Conservation (phyloP, 2,797 vertebrate genomes). For the Ctenochaetus hawaiiensis region DNA sequence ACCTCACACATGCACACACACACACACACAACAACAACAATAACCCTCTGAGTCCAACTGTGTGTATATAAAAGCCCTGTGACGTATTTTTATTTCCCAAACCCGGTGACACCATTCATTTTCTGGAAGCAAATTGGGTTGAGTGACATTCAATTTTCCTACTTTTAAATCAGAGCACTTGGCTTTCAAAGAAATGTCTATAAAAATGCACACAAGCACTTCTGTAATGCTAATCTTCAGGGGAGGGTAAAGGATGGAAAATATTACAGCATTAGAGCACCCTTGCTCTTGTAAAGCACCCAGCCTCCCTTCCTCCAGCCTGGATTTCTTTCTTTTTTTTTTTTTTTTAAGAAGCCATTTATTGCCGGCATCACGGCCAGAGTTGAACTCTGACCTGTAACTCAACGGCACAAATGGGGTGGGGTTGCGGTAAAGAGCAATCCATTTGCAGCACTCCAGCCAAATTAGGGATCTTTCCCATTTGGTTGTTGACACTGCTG, state of each 20-base stretch:
- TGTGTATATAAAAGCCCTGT: slow-evolving; percentile 20
- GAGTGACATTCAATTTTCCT: slow-evolving; percentile 60
- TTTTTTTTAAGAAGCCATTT: slow-evolving; percentile 30
- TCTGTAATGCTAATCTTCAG: slow-evolving; percentile 51
- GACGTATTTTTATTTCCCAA: slow-evolving; percentile 42
- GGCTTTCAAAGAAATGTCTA: slow-evolving; percentile 55
- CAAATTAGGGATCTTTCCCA: slow-evolving; percentile 59
- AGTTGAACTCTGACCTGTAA: slow-evolving; percentile 76
- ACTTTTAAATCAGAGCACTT: slow-evolving; percentile 25
- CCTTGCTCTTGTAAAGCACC: slow-evolving; percentile 35
- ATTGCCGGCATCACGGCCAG: slow-evolving; percentile 47
- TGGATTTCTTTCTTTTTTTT: slow-evolving; percentile 16
- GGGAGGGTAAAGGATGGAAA: slow-evolving; percentile 60
- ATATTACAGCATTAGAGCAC: slow-evolving; percentile 46
- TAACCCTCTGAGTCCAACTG: not conserved
- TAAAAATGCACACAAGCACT: slow-evolving; percentile 59
- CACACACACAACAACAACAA: not conserved
- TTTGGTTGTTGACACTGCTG: slow-evolving; percentile 50
- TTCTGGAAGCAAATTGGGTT: slow-evolving; percentile 50
- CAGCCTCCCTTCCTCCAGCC: slow-evolving; percentile 20
- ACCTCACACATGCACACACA: not conserved
- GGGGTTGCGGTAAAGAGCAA: slow-evolving; percentile 65
- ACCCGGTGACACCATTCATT: slow-evolving; percentile 44
- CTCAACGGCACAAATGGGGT: slow-evolving; percentile 60
- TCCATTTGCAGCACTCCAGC: slow-evolving; percentile 51